Base-by-base conservation (phyloP, 2,113 vertebrate genomes). In the Corydoras sp. region DNA sequence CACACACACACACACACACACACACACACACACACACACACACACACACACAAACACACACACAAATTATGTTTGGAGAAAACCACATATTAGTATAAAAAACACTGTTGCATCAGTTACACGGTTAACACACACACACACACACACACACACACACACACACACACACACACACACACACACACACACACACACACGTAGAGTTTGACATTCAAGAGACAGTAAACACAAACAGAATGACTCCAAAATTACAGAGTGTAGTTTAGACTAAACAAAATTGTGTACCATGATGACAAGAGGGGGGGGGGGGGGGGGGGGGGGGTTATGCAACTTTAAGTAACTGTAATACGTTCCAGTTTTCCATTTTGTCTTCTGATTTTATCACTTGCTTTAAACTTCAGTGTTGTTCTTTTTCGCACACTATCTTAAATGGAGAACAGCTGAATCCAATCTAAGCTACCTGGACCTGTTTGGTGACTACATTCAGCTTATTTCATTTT, bases 191-290 rank as follows among this genome's bases (percentile, higher is more conserved):
- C 14, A 12, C 32, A 60, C 14, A 43, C 35, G 29, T n/a, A 58
- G 58, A 29, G 29, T 43, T 65, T 65, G 62, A 29, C 32, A 56
- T 76, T 71, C 69, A 48, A 55, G 62, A 65, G 62, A 66, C 54
- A 61, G 64, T 71, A 74, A 65, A 71, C 62, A 71, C 32, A 64
- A 61, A 65, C 11, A 64, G 35, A 68, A 48, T 43, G 48, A 68
- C 71, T 71, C 48, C 32, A 65, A 68, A 54, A 68, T 62, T 67
- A 58, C 43, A 64, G 51, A 32, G 2, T 24, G 55, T 53, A 69
- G 58, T 59, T 48, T 62, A 75, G 78, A 72, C 75, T 80, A 77
- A 80, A 80, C 75, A 80, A 67, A 67, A 73, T 72, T 69, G 29
- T 64, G 76, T 60, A 61, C 55, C 51, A 51, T 68, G 69, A 75